Percentiles rank a stretch among this genome's conserved stretches.
Conservation (phyloP, 2,113 vertebrate genomes). For the Haliaeetus leucogaster region DNA sequence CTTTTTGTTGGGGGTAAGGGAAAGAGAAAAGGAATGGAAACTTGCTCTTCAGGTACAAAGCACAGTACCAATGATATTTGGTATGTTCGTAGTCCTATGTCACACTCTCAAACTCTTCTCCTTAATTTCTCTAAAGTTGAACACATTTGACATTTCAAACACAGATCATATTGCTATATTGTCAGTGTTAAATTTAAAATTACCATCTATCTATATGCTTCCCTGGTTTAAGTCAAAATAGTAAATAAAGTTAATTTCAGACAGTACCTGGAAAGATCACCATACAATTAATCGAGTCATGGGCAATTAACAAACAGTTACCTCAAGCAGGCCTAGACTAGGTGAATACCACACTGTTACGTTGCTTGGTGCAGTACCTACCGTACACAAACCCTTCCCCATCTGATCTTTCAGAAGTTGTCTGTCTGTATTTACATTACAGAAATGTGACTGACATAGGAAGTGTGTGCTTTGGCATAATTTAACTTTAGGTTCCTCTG, state of each 20-base stretch:
- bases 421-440: neutral
- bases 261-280: neutral
- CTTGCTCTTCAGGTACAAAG: neutral
- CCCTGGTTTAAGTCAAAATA: neutral
- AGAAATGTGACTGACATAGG: neutral
- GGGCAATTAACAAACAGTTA: neutral
- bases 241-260: neutral
- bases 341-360: neutral
- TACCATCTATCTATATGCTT: neutral
- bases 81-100: neutral
- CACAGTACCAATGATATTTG: neutral
- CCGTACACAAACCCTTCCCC: neutral
- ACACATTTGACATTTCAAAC: neutral
- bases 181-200: neutral
- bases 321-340: neutral
- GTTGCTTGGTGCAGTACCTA: neutral
- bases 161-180: neutral
- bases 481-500: neutral
- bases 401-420: neutral
- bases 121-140: neutral
- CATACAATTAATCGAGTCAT: neutral
- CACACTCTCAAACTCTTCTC: neutral
- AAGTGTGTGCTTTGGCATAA: neutral
- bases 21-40: neutral
- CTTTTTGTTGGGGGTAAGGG: neutral